Conservation (phyloP, 1,140 invertebrate species). For the Polypedilum vanderplanki region DNA sequence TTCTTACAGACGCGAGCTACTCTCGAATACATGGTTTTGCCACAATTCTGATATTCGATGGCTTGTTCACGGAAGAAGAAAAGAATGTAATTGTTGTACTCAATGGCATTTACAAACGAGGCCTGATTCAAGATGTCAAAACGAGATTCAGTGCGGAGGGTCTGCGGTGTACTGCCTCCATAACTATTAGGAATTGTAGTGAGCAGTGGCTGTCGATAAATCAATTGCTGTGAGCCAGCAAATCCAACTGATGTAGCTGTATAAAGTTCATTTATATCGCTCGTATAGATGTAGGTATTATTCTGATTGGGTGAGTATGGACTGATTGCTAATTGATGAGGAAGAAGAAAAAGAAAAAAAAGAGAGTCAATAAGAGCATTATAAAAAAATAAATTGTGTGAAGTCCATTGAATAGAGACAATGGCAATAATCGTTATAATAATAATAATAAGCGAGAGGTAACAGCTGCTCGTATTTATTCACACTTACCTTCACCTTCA, state of each 20-base stretch:
- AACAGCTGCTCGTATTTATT: neutral
- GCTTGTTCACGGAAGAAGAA: constrained; percentile 96
- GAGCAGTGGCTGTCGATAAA: constrained; percentile 77
- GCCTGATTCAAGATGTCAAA: constrained; percentile 53
- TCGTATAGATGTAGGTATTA: constrained; percentile 76
- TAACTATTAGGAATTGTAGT: constrained; percentile 67
- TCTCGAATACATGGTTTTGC: constrained; percentile 91
- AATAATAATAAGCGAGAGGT: neutral
- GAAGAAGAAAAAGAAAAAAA: neutral
- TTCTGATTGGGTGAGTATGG: constrained; percentile 92
- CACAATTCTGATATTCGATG: constrained; percentile 93
- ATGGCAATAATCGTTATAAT: too few relatives aligned
- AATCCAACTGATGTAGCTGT: constrained; percentile 94
- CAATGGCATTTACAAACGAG: constrained; percentile 87
- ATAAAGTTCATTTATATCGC: constrained; percentile 60
- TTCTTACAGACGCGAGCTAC: constrained; percentile 94
- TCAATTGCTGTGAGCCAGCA: constrained; percentile 83
- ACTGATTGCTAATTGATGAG: constrained; percentile 61
- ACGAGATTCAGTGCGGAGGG: constrained; percentile 40
- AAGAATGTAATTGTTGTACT: constrained; percentile 87
- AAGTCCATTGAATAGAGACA: too few relatives aligned
- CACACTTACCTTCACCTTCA: constrained; percentile 55
- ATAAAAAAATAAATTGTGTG: neutral
- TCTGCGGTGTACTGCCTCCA: constrained; percentile 36
- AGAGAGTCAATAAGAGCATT: neutral